Evolutionary conservation across 2,113 vertebrate genomes (phyloP), one percentile per base, ranked within the genome.

Genomic region (Scomber japonicus): DNA sequence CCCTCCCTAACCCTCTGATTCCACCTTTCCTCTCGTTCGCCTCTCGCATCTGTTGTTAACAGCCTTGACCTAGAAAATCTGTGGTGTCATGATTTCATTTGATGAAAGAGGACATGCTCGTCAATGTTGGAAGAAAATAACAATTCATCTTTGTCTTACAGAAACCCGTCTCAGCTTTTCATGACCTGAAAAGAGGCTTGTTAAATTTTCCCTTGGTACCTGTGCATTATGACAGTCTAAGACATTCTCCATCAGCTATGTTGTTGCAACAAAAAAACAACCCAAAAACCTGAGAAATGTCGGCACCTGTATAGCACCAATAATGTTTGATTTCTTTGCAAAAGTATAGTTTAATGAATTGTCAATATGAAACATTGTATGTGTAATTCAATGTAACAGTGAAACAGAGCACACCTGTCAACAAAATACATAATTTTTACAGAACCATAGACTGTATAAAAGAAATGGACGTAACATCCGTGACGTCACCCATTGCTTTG

Each of bases 61-160:
- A 57, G 66, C 62, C 53, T 44, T 81, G 87, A 88, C 82, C 88
- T 66, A 90, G 83, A 90, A 84, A 88, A 88, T 68, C 2, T 72
- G 62, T 40, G 54, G 61, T 17, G 83, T 87, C 78, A 75, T 50
- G 59, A 83, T 77, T 84, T 76, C 71, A 35, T 49, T 75, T 71
- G 66, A 82, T 82, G 77, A 86, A 86, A 81, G 53, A 77, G 50
- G 68, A 61, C 67, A 13, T 5, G 45, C 54, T 71, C 8, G 3
- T 76, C 71, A 82, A 66, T 8, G 54, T 24, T 59, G 40, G 12
- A 67, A 46, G 11, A 60, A 19, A 66, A 51, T 3, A 60, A 48
- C 40, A 30, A 12, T 31, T 74, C 54, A 71, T 15, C 53, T 2
- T 6, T 19, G 57, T 62, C 17, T 44, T 46, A 55, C 31, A 76